These are phyloP conservation scores for Piaya cayana DNA, from an alignment of 2,113 vertebrate genomes.

Conservation along the genomic window DNA sequence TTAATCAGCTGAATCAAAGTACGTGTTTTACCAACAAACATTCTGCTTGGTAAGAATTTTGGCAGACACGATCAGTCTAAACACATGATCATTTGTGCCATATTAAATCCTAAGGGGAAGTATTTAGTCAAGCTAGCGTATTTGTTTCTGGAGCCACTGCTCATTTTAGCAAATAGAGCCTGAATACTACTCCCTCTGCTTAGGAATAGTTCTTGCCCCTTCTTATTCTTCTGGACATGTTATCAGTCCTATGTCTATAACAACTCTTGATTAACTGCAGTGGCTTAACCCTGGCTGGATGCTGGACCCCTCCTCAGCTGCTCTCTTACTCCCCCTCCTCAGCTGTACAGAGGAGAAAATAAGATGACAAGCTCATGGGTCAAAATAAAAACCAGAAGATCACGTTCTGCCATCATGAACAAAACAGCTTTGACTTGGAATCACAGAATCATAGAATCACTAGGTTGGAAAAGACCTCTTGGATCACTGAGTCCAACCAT, in stretches of 20 bases:
- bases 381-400: neutral
- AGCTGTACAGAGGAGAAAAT: neutral
- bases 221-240: neutral
- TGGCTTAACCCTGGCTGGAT: neutral
- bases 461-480: too few species aligned
- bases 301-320: neutral
- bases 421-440: neutral
- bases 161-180: neutral
- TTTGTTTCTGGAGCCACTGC: neutral
- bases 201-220: neutral
- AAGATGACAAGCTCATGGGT: neutral
- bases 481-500: too few species aligned
- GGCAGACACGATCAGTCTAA: neutral
- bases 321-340: neutral
- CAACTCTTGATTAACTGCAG: neutral
- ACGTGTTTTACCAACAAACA: neutral
- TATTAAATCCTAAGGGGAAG: neutral
- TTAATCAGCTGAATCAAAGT: neutral
- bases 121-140: neutral
- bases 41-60: neutral
- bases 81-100: neutral
- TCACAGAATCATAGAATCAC: too few species aligned
- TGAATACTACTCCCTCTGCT: neutral
- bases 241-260: neutral
- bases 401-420: neutral